These are phyloP conservation scores for Bufo gargarizans DNA, from an alignment of 2,113 vertebrate species.

Conservation along the genomic window DNA sequence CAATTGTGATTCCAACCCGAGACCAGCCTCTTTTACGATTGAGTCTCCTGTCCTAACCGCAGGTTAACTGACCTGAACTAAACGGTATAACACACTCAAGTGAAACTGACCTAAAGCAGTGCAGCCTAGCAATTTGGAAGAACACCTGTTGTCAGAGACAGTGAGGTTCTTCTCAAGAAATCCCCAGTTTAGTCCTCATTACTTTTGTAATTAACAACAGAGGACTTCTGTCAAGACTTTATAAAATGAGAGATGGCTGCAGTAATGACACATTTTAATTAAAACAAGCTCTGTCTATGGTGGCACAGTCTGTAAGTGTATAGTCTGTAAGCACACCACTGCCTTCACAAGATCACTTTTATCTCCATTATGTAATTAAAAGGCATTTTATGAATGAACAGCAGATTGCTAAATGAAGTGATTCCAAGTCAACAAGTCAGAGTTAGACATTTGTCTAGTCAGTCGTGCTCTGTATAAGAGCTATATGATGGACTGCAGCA, in stretches of 20 bases:
- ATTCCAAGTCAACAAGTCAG: slow-evolving; percentile 1
- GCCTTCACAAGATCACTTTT: slow-evolving; percentile 15
- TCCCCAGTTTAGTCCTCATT: neutral
- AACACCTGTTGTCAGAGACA: neutral
- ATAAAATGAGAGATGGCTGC: neutral
- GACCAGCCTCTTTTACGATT: too few relatives aligned
- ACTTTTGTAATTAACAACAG: neutral
- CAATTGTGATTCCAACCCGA: too few relatives aligned
- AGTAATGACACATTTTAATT: slow-evolving; percentile 16
- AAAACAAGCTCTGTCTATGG: neutral
- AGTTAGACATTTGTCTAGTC: neutral
- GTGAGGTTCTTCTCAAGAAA: neutral
- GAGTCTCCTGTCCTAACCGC: too few relatives aligned
- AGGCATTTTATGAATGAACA: neutral
- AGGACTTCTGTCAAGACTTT: neutral
- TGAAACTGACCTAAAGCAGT: neutral
- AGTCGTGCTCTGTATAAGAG: neutral
- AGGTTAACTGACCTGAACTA: too few relatives aligned
- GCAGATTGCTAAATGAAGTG: neutral
- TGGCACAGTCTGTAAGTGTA: neutral
- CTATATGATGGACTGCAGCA: neutral
- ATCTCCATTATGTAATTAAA: slow-evolving; percentile 29
- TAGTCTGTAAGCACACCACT: slow-evolving; percentile 3
- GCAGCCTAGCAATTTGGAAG: neutral
- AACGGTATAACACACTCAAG: too few relatives aligned